Evolutionary conservation across 2,797 vertebrate species (phyloP), one percentile per base, ranked within the genome.

Genomic region (Brachyrhaphis roseni): DNA sequence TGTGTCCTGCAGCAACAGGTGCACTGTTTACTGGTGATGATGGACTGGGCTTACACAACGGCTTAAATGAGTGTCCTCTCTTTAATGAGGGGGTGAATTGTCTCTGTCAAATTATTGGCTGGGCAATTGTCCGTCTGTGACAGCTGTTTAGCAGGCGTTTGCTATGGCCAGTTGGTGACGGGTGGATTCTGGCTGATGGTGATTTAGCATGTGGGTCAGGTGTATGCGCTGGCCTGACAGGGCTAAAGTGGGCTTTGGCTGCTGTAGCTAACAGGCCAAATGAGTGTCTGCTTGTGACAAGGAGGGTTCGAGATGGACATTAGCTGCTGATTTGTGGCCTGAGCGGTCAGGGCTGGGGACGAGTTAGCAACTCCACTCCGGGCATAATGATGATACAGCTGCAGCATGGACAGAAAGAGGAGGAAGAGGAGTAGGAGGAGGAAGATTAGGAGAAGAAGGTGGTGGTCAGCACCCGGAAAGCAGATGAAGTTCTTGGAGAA

Each of bases 271-370:
- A 85, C 86, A 81, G 90, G 90, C 92, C 92, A 94, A 95, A 94
- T 92, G 93, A 93, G 91, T 75, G 91, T 88, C 92, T 93, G 90
- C 86, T 88, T 74, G 71, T 93, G 92, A 94, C 92, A 92, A 81
- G 91, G 89, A 92, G 79, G 91, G 89, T 85, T 80, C 86, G 89
- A 93, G 94, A 94, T 92, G 92, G 92, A 94, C 93, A 93, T 94
- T 92, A 94, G 92, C 89, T 90, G 90, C 87, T 93, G 93, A 94
- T 93, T 94, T 94, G 91, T 92, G 93, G 91, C 90, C 92, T 66
- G 91, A 91, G 91, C 82, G 88, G 89, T 92, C 94, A 92, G 88
- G 89, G 87, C 82, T 86, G 87, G 88, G 90, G 89, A 93, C 91
- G 77, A 91, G 92, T 89, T 91, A 83, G 89, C 83, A 78, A 62